Evolutionary conservation across 2,888 invertebrate genomes (phyloP).

Genomic region (Coleophora deauratella): DNA sequence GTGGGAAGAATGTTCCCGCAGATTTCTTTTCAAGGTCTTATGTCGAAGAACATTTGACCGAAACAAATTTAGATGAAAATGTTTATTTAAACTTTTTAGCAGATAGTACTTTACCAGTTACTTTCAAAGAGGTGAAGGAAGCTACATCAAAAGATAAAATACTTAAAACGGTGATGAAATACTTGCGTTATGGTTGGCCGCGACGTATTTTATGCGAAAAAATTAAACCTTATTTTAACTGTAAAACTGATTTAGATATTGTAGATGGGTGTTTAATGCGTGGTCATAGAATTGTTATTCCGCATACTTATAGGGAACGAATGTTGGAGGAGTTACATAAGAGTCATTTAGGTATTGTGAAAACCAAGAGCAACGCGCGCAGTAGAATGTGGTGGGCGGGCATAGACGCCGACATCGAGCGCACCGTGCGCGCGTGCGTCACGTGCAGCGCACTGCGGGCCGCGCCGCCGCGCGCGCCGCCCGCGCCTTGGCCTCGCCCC

Average conservation of each 20-base stretch:
- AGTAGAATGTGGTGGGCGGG: not conserved
- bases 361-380: not conserved
- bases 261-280: conserved; percentile 12
- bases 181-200: conserved; percentile 12
- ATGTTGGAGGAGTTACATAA: too few species aligned
- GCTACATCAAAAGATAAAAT: not conserved
- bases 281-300: conserved; percentile 13
- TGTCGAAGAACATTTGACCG: not conserved
- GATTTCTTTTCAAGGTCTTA: conserved; percentile 13
- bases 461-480: conserved; percentile 13
- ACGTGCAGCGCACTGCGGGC: not conserved
- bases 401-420: not conserved
- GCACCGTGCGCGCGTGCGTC: not conserved
- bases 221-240: conserved; percentile 14
- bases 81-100: not conserved
- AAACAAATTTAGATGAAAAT: not conserved
- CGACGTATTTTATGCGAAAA: conserved; percentile 5
- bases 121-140: too few species aligned
- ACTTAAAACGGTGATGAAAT: conserved; percentile 7
- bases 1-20: conserved; percentile 10
- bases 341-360: conserved; percentile 13
- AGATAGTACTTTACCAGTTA: too few species aligned
- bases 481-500: conserved; percentile 14
- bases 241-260: conserved; percentile 13
- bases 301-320: conserved; percentile 1